phyloP scores from a whole-genome alignment of 2,888 invertebrate genomes.

The Cheilosia impressa region DNA sequence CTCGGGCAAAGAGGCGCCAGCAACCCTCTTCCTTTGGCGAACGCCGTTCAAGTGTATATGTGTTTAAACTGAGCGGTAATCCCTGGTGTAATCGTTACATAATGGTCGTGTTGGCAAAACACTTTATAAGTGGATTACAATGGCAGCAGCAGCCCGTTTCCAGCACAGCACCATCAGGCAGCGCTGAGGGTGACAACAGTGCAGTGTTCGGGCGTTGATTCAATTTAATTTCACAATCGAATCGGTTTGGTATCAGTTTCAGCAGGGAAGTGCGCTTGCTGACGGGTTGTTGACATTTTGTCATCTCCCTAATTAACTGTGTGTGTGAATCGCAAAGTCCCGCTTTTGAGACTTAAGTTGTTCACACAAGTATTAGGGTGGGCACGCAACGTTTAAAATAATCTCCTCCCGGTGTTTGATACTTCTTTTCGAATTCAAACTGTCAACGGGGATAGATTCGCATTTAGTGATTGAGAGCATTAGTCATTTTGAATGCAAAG shows the following conservation, averaged over 20 bases:
- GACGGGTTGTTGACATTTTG: constrained; percentile 44
- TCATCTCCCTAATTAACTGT: constrained; percentile 14
- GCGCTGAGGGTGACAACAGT: constrained; percentile 52
- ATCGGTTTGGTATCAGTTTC: constrained; percentile 74
- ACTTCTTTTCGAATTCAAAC: no score
- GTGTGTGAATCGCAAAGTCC: not conserved
- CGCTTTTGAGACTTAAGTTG: not conserved
- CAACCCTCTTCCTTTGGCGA: constrained; percentile 54
- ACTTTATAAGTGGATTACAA: constrained; percentile 76
- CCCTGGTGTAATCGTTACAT: constrained; percentile 74
- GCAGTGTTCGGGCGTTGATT: constrained; percentile 46
- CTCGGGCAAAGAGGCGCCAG: constrained; percentile 25
- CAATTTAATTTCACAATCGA: constrained; percentile 74
- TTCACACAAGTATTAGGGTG: constrained; percentile 19
- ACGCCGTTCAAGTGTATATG: constrained; percentile 31
- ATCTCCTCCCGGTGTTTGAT: no score
- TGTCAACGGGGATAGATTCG: no score
- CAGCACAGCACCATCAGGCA: constrained; percentile 15
- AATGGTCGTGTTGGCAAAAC: constrained; percentile 76
- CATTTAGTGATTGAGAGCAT: no score
- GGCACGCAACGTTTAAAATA: no score
- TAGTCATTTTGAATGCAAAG: no score
- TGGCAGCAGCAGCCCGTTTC: constrained; percentile 57
- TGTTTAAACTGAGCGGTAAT: constrained; percentile 51
- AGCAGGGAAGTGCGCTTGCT: constrained; percentile 60